Evolutionary conservation across 2,797 vertebrate genomes (phyloP), one percentile per base, ranked within the genome.

Genomic region (Florisuga fusca): DNA sequence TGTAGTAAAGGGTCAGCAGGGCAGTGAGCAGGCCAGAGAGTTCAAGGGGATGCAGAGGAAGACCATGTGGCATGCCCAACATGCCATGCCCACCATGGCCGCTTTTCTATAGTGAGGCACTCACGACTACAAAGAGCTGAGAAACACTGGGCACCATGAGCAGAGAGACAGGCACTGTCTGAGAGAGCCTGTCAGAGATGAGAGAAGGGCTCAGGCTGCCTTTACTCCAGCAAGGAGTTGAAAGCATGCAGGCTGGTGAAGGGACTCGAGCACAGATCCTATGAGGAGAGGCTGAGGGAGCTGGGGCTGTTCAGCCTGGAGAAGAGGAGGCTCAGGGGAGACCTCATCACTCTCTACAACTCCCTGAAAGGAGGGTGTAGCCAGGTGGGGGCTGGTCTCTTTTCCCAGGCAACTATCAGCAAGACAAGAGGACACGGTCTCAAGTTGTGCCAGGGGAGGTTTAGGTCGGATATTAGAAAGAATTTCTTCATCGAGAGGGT

Each of bases 81-180:
- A 1, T 5, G 6, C 9, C 21, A 23, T 26, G 18, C 5, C 15
- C 46, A 23, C 4, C 3, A 1, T 5, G 6, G 10, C 15, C 45
- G 21, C 33, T 61, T 62, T 45, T 51, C 53, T 38, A 4, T 12
- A 66, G 76, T 8, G 25, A 71, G 69, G 21, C 59, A 57, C 9
- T 27, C 18, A 2, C 27, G 19, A 54, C n/a, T 29, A 51, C 55
- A 14, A 38, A 73, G 43, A 62, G 59, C 66, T 67, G 43, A 61
- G 48, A 67, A 72, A 51, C 18, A 18, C 5, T 7, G 18, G 25
- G 29, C 48, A 21, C 29, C 19, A 29, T 12, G 72, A 82, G 41
- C 3, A 1, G 29, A 72, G 48, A 15, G 21, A 9, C 21, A 57
- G 54, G n/a, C 54, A 34, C 18, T 10, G 2, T 26, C 55, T 69